These are phyloP conservation scores for Callocephalon fimbriatum DNA, from an alignment of 2,113 vertebrate species.

Conservation along the genomic window DNA sequence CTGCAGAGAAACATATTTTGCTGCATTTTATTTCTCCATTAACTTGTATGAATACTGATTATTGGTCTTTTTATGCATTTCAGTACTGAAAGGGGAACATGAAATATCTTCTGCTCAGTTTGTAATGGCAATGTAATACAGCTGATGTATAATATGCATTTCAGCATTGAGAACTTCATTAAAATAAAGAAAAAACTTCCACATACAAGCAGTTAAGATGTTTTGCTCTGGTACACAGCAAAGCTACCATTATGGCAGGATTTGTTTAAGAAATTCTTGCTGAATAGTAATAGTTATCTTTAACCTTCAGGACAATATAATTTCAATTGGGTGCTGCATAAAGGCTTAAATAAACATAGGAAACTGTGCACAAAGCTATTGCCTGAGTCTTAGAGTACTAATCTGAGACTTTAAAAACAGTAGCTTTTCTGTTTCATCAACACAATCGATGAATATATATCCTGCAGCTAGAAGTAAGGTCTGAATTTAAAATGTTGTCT, in stretches of 20 bases:
- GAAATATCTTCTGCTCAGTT: constrained; percentile 20
- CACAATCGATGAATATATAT: neutral
- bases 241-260: neutral
- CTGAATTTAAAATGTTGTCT: neutral
- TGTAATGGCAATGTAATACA: neutral
- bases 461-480: neutral
- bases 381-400: neutral
- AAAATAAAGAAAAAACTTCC: neutral
- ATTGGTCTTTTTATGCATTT: neutral
- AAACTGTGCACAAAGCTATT: neutral
- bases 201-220: neutral
- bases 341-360: neutral
- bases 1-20: neutral
- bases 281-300: neutral
- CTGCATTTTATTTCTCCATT: neutral
- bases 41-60: neutral
- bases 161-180: neutral
- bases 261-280: constrained; percentile 12
- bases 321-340: neutral
- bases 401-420: neutral
- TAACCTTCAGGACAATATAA: neutral
- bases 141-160: neutral
- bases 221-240: neutral
- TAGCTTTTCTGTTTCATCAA: constrained; percentile 27
- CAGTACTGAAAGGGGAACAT: neutral